Evolutionary conservation across 2,888 invertebrate species (phyloP), one percentile per base, ranked within the genome.

Genomic region (Argyra leucocephala): DNA sequence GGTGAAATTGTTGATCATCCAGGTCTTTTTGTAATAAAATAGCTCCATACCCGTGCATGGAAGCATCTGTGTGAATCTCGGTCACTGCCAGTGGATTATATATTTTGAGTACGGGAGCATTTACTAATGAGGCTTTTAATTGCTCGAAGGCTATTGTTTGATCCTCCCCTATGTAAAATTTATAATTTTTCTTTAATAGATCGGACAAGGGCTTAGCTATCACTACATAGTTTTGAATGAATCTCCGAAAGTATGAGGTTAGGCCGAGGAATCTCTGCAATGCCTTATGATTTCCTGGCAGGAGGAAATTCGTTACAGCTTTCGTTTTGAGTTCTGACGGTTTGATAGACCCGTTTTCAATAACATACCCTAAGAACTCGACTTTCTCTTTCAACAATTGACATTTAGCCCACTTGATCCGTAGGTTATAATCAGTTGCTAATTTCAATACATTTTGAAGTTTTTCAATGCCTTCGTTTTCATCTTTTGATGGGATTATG

Each of bases 181-280:
- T 10, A 12, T 1, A 22, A n/a, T 65, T 57, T 21, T 62, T 24
- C 12, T 57, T 37, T 22, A 62, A 12, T 3, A 65, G 6, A 10
- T 65, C 62, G 10, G 9, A 48, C 10, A 65, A 22, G 3, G 36
- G 65, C 18, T 58, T 65, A 6, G 65, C 31, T 26, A 62, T 24
- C 6, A 37, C 10, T 36, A 37, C 36, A n/a, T 21, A 62, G 5
- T 57, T 24, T 22, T 57, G 10, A 15, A 63, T 57, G n/a, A 63
- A 63, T 57, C 24, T 22, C 37, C 63, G 22, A 57, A 73, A 73
- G 65, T 69, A 72, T 22, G 70, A 68, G 1, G 64, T 61, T 37
- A 61, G n/a, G 0, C 73, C 74, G 12, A 73, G 57, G 61, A 74
- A 74, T 63, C 71, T 70, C 22, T 72, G 66, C 0, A 74, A 58